Conservation (phyloP, 1,140 invertebrate species). For the Steinernema khuongi region DNA sequence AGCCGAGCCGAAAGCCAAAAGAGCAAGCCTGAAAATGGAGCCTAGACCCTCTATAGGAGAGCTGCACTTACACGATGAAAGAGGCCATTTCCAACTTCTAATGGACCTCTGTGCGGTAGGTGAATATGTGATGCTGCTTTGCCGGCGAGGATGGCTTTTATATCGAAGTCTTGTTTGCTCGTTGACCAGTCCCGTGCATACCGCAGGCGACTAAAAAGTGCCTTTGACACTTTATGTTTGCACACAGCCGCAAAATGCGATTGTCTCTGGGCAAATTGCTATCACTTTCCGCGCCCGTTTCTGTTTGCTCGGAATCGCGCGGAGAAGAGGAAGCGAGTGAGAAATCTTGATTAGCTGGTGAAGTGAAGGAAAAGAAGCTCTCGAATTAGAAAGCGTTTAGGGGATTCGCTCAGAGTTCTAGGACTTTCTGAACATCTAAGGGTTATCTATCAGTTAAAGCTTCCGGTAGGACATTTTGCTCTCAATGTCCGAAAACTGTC, state of each 20-base stretch:
- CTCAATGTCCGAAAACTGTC: too few relatives aligned
- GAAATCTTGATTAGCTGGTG: too few relatives aligned
- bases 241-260: background rate
- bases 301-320: background rate
- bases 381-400: too few relatives aligned
- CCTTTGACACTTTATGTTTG: slow-evolving; percentile 10
- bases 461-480: too few relatives aligned
- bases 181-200: background rate
- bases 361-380: too few relatives aligned
- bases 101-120: background rate
- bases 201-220: background rate
- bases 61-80: background rate
- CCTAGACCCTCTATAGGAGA: background rate
- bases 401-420: too few relatives aligned
- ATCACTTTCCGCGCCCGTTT: background rate
- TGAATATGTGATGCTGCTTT: background rate
- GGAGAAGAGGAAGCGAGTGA: too few relatives aligned
- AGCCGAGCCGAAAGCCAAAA: background rate
- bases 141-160: background rate
- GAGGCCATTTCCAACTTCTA: background rate
- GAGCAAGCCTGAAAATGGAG: background rate
- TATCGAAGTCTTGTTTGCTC: background rate
- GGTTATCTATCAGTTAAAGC: too few relatives aligned
- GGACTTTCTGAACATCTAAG: too few relatives aligned
- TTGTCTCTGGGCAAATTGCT: background rate